A percentile compares a stretch with the other conserved stretches of the same genome.
These are phyloP conservation scores for Steinernema hermaphroditum DNA, from an alignment of 2,888 invertebrate genomes.

Conservation along the genomic window DNA sequence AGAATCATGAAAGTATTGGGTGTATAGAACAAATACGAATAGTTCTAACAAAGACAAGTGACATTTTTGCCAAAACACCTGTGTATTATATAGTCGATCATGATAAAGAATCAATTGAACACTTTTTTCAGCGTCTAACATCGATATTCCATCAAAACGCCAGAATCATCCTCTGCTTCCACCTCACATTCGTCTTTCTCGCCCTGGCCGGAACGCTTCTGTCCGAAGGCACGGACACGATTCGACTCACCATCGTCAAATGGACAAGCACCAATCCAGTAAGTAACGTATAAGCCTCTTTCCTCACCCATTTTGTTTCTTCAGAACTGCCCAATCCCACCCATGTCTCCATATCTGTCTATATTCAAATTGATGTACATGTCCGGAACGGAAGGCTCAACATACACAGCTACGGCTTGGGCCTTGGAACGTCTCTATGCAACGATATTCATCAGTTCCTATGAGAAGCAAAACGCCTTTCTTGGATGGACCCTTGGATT, in stretches of 20 bases:
- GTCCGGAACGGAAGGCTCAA: neutral
- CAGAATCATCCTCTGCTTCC: neutral
- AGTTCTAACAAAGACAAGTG: too few relatives aligned
- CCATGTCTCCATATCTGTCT: too few relatives aligned
- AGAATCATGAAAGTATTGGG: too few relatives aligned
- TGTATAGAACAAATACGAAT: too few relatives aligned
- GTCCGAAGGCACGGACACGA: neutral
- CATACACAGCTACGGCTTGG: constrained; percentile 1
- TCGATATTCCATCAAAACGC: constrained; percentile 7
- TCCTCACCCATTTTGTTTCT: neutral
- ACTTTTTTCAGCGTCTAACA: neutral
- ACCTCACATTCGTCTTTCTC: neutral
- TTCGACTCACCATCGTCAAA: neutral
- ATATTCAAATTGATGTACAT: neutral
- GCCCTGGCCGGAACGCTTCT: neutral
- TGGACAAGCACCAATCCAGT: neutral
- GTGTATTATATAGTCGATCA: too few relatives aligned
- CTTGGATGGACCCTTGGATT: neutral
- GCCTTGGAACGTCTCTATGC: constrained; percentile 8
- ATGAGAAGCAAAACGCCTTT: neutral
- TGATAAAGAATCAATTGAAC: too few relatives aligned
- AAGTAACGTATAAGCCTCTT: neutral
- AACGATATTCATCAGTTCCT: constrained; percentile 4
- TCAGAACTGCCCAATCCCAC: too few relatives aligned
- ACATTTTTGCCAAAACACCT: too few relatives aligned